Evolutionary conservation across 1,140 invertebrate genomes (phyloP).

Genomic region (Eueides isabella): DNA sequence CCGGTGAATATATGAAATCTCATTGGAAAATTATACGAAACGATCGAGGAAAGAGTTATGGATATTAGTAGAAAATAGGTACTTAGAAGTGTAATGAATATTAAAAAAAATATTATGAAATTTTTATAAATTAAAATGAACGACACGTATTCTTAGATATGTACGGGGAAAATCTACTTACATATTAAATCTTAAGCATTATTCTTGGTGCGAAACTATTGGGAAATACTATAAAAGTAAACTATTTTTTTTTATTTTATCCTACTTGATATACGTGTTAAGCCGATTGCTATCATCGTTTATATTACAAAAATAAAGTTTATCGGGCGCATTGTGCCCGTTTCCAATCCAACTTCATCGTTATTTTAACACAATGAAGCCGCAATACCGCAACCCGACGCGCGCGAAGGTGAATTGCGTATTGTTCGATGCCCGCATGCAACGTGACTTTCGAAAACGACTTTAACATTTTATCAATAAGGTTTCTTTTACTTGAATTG

Average conservation of each 20-base stretch:
- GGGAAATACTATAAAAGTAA: no score
- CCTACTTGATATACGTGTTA: background rate
- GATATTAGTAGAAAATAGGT: conserved; percentile 7
- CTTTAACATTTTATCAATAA: conserved; percentile 67
- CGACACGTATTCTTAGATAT: background rate
- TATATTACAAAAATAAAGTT: conserved; percentile 45
- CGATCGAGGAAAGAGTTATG: conserved; percentile 52
- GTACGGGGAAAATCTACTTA: background rate
- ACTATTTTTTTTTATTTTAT: background rate
- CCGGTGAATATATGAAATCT: conserved; percentile 65
- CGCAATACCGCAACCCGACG: conserved; percentile 79
- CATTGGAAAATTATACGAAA: conserved; percentile 68
- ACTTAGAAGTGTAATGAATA: background rate
- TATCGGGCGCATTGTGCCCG: conserved; percentile 63
- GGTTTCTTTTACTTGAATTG: conserved; percentile 64
- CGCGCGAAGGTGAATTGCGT: conserved; percentile 81
- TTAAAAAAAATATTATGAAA: background rate
- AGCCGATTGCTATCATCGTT: conserved; percentile 9
- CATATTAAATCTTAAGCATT: no score
- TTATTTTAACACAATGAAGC: conserved; percentile 80
- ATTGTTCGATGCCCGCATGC: conserved; percentile 77
- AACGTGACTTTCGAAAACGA: conserved; percentile 70
- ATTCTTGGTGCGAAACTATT: no score
- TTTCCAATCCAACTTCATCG: conserved; percentile 71
- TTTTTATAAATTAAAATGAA: background rate